phyloP scores from a whole-genome alignment of 2,888 invertebrate species.

The Cheilosia vulpina region DNA sequence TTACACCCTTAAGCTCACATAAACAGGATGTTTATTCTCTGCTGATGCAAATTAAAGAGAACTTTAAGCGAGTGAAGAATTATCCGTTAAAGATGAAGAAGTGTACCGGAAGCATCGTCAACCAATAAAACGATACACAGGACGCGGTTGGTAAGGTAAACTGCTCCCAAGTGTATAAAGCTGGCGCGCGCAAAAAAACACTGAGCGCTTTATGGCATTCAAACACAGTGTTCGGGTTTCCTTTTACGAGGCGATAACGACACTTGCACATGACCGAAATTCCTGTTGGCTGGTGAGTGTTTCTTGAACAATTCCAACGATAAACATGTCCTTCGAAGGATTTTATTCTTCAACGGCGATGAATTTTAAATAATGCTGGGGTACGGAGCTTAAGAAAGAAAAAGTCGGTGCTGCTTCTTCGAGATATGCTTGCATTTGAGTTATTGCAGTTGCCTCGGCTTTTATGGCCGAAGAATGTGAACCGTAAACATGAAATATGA shows the following conservation, averaged over 20 bases:
- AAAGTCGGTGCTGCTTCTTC: slow-evolving; percentile 2
- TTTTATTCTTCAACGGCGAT: slow-evolving; percentile 62
- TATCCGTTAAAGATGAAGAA: slow-evolving; percentile 46
- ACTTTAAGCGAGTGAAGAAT: slow-evolving; percentile 52
- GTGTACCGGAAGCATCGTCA: slow-evolving; percentile 10
- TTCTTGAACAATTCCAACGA: slow-evolving; percentile 58
- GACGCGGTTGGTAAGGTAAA: background rate
- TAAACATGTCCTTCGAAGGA: slow-evolving; percentile 68
- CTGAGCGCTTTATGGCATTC: slow-evolving; percentile 65
- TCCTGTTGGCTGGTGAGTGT: slow-evolving; percentile 60
- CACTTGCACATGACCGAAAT: slow-evolving; percentile 65
- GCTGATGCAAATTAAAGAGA: slow-evolving; percentile 54
- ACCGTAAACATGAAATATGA: slow-evolving; percentile 47
- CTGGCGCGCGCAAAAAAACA: slow-evolving; percentile 30
- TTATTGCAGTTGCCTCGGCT: slow-evolving; percentile 43
- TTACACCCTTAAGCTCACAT: slow-evolving; percentile 37
- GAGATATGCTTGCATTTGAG: slow-evolving; percentile 54
- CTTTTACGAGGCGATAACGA: slow-evolving; percentile 71
- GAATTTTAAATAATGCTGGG: slow-evolving; percentile 40
- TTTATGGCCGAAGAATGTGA: slow-evolving; percentile 17
- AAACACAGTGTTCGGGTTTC: slow-evolving; percentile 52
- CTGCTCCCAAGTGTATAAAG: slow-evolving; percentile 62
- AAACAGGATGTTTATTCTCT: slow-evolving; percentile 25
- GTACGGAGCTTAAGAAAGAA: background rate
- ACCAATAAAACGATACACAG: slow-evolving; percentile 38